Percentiles rank a stretch among this genome's conserved stretches.
phyloP scores from a whole-genome alignment of 1,140 invertebrate genomes.

The Paracyclopina nana region DNA sequence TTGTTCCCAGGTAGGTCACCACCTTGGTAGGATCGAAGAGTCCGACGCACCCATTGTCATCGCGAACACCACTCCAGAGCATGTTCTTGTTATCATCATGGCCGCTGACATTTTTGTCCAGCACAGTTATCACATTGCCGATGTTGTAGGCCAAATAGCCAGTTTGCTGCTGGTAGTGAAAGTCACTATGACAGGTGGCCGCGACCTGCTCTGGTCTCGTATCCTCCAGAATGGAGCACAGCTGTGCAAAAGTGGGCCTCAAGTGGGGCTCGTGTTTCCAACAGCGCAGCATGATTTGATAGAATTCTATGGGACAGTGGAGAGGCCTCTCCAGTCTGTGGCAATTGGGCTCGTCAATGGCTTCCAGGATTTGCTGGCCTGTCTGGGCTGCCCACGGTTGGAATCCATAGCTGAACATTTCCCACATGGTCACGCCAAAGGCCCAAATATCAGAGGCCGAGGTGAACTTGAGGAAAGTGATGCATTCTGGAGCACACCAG shows the following conservation, averaged over 20 bases:
- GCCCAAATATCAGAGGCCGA: conserved; percentile 94
- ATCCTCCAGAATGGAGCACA: conserved; percentile 55
- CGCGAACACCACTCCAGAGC: conserved; percentile 61
- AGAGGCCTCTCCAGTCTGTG: conserved; percentile 75
- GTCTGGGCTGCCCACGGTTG: conserved; percentile 91
- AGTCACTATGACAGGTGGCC: too few relatives aligned
- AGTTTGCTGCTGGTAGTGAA: too few relatives aligned
- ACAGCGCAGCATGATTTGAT: conserved; percentile 75
- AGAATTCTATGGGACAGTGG: conserved; percentile 83
- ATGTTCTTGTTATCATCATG: not conserved
- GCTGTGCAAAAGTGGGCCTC: conserved; percentile 71
- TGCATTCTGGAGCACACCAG: conserved; percentile 91
- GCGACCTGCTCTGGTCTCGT: conserved; percentile 75
- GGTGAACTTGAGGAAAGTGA: conserved; percentile 85
- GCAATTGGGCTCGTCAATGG: conserved; percentile 72
- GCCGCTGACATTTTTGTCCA: conserved; percentile 56
- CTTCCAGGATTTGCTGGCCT: conserved; percentile 83
- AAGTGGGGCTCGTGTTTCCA: conserved; percentile 80
- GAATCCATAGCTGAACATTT: conserved; percentile 95
- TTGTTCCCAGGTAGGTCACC: conserved; percentile 55
- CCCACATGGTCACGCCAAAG: conserved; percentile 93
- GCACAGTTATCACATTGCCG: conserved; percentile 75
- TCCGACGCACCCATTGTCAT: conserved; percentile 63
- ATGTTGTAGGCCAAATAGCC: conserved; percentile 61
- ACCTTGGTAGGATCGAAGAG: conserved; percentile 73